Base-by-base conservation (phyloP, 2,797 vertebrate species). In the Tenualosa thibaudeaui region DNA sequence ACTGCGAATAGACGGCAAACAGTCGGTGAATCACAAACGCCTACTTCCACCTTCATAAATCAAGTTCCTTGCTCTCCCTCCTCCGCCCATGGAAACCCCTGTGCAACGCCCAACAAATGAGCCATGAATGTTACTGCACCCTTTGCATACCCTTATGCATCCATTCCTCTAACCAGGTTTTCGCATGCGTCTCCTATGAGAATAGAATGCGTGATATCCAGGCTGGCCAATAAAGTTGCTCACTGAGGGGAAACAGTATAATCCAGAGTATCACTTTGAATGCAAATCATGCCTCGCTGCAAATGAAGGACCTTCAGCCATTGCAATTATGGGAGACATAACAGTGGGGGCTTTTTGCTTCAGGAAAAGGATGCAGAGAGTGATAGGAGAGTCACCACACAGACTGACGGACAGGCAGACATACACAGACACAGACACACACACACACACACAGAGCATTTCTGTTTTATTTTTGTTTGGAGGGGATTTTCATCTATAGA, bases 11-110 rank as follows among this genome's bases (percentile, higher is more conserved):
- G 46, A 46, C 85, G 37, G 31, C 31, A 40, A 75, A 75, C 68
- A 62, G 65, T 71, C 81, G 58, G 4, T 86, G 81, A 83, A 81
- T 86, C 71, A 81, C 81, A 86, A 86, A 83, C 24, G 58, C 26
- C 85, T 37, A 5, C 68, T 1, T 13, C 26, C 31, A 75, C 68
- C 68, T 84, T 51, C 40, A 86, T 81, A 86, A 84, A 84, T 84
- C 83, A 86, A 50, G 7, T 8, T 62, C 82, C 3, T 81, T 26
- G 84, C 49, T 71, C 31, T 71, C 75, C 37, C 37, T 75, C 68
- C 31, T 75, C 31, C 15, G 68, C 37, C 31, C 37, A 17, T 5
- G 13, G 40, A 75, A 53, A 51, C 50, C 68, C 68, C 37, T 19
- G 68, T 6, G 31, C 68, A 43, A 43, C 17, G 31, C 31, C 68